A percentile compares a stretch with the other conserved stretches of the same genome.
These are phyloP conservation scores for Sebastes trivittatus DNA, from an alignment of 2,797 vertebrate species.

Conservation along the genomic window DNA sequence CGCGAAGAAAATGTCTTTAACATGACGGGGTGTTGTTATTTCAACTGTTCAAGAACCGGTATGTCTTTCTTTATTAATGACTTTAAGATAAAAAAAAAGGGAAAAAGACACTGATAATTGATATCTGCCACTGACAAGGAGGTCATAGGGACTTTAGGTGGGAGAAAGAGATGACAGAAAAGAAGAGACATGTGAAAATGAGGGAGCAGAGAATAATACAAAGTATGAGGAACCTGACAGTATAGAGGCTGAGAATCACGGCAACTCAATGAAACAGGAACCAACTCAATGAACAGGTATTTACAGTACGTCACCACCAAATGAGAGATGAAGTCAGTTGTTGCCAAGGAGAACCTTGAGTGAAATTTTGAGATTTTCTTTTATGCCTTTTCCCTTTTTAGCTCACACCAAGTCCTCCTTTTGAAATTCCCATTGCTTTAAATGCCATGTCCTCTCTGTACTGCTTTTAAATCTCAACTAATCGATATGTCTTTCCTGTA, in stretches of 20 bases:
- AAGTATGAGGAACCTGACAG: not conserved
- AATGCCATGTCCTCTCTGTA: not conserved
- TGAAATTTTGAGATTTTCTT: not conserved
- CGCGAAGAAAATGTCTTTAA: not conserved
- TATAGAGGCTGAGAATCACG: not conserved
- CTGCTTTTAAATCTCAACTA: not conserved
- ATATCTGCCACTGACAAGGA: not conserved
- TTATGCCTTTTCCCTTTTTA: not conserved
- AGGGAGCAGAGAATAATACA: not conserved
- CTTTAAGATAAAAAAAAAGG: not conserved
- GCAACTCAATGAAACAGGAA: constrained; percentile 12
- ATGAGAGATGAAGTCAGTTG: constrained; percentile 25
- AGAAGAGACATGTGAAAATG: not conserved
- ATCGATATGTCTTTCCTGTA: not conserved
- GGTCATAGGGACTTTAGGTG: not conserved
- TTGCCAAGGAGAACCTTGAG: constrained; percentile 21
- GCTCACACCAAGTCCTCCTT: not conserved
- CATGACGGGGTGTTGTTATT: too few species aligned
- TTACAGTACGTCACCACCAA: not conserved
- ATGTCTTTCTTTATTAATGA: not conserved
- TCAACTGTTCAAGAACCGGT: not conserved
- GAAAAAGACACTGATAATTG: not conserved
- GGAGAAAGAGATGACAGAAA: not conserved
- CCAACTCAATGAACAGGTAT: not conserved
- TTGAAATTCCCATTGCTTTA: not conserved